Percentiles rank a stretch among this genome's conserved stretches.
Evolutionary conservation across 37 sponge, comb jelly and placozoan genomes (phyloP).

Genomic region (Beroe forskalii): DNA sequence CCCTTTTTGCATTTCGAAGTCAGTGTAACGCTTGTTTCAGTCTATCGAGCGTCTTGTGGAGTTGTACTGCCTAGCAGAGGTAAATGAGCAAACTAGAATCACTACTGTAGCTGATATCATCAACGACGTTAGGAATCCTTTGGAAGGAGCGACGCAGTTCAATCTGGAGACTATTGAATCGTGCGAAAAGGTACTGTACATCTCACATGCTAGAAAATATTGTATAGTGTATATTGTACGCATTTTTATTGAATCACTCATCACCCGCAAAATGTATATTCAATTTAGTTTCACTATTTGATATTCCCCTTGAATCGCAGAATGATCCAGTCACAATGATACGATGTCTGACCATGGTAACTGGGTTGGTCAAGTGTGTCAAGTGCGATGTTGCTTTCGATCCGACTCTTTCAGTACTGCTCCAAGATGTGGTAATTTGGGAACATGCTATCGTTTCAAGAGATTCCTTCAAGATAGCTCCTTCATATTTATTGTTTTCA

Average conservation of each 20-base stretch:
- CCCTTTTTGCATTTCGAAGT: too few species aligned
- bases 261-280: too few species aligned
- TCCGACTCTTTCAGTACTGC: conserved; percentile 26
- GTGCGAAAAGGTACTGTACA: conserved; percentile 34
- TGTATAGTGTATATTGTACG: too few species aligned
- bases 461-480: too few species aligned
- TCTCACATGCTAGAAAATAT: too few species aligned
- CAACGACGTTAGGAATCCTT: conserved; percentile 32
- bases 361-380: conserved; percentile 33
- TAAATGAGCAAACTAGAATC: conserved; percentile 36
- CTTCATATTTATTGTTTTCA: too few species aligned
- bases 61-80: conserved; percentile 49
- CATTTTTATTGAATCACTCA: too few species aligned
- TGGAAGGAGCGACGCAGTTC: conserved; percentile 61
- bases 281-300: too few species aligned
- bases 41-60: conserved; percentile 47
- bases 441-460: too few species aligned
- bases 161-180: conserved; percentile 7
- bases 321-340: conserved; percentile 62
- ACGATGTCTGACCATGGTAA: conserved; percentile 58
- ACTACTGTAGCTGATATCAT: conserved; percentile 44
- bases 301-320: too few species aligned
- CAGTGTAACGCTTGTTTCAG: not conserved
- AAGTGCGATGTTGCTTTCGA: conserved; percentile 62
- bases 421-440: conserved; percentile 41